Evolutionary conservation across 2,797 vertebrate species (phyloP), one percentile per base, ranked within the genome.

Genomic region (Gymnodraco acuticeps): DNA sequence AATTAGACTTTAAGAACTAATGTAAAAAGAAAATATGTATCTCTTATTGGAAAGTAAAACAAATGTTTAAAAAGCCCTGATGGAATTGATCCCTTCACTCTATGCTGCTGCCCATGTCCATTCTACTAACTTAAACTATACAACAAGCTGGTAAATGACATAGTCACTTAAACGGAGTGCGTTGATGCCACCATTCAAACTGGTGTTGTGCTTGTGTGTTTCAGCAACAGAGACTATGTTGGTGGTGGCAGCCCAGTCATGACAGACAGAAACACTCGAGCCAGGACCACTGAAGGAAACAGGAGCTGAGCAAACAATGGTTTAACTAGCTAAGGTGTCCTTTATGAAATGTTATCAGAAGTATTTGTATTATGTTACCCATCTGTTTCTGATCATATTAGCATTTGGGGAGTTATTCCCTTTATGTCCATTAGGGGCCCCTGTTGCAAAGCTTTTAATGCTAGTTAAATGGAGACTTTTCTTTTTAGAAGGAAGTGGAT

Each of bases 231-330:
- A 78, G 69, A 80, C 66, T 3, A 67, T 66, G 70, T 51, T 64
- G 72, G 38, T 92, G 84, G 81, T 75, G 82, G 76, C 81, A 10
- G 56, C 67, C 45, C 79, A 73, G 77, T 83, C 73, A 5, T 93
- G 85, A 92, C 31, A 20, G 81, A 86, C 80, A 71, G 80, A 87
- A 81, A 77, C 70, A 72, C 59, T 75, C 46, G 31, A 78, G 48
- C 71, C 58, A n/a, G 59, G 64, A 73, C 1, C 43, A 63, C 55
- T 9, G 16, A 55, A 16, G 48, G 41, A 73, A 46, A 50, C 60
- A 58, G 59, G 47, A 19, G 53, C n/a, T 27, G 27, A 64, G 42
- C 8, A 20, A 27, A 33, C 5, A 12, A 59, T 51, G 17, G 38
- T 66, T 42, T 50, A 17, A 64, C 23, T 10, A 16, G 47, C 13